A percentile compares a stretch with the other conserved stretches of the same genome.
phyloP scores from a whole-genome alignment of 2,888 invertebrate species.

The Amphimallon solstitiale region DNA sequence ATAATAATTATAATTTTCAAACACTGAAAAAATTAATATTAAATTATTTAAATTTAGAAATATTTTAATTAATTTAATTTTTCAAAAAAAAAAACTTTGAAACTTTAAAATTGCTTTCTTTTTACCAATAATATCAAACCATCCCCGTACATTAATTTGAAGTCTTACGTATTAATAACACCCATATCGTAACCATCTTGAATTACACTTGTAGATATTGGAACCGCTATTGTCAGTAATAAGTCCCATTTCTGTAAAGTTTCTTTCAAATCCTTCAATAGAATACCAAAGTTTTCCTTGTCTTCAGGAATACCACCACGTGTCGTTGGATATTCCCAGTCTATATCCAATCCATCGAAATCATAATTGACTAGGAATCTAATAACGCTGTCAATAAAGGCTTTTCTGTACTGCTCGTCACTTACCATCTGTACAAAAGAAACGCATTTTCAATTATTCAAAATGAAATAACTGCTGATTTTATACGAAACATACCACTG shows the following conservation, averaged over 20 bases:
- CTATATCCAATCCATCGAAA: slow-evolving; percentile 66
- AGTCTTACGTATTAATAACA: slow-evolving; percentile 56
- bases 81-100: not conserved
- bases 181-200: slow-evolving; percentile 62
- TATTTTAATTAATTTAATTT: no score
- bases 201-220: slow-evolving; percentile 57
- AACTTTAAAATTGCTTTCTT: no score
- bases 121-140: no score
- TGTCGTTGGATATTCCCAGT: slow-evolving; percentile 65
- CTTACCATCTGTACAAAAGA: slow-evolving; percentile 61
- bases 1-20: no score
- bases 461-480: not conserved
- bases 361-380: slow-evolving; percentile 60
- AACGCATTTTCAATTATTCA: not conserved
- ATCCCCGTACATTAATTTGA: no score
- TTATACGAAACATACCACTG: slow-evolving; percentile 53
- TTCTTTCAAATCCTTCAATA: slow-evolving; percentile 60
- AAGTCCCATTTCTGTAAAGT: slow-evolving; percentile 60
- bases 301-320: slow-evolving; percentile 62
- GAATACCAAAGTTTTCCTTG: slow-evolving; percentile 59
- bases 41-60: no score
- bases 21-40: no score
- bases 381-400: slow-evolving; percentile 62
- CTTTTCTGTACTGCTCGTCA: slow-evolving; percentile 54
- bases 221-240: slow-evolving; percentile 64